Evolutionary conservation across 37 sponge, comb jelly and placozoan genomes (phyloP).

Genomic region (Tethya wilhelma): DNA sequence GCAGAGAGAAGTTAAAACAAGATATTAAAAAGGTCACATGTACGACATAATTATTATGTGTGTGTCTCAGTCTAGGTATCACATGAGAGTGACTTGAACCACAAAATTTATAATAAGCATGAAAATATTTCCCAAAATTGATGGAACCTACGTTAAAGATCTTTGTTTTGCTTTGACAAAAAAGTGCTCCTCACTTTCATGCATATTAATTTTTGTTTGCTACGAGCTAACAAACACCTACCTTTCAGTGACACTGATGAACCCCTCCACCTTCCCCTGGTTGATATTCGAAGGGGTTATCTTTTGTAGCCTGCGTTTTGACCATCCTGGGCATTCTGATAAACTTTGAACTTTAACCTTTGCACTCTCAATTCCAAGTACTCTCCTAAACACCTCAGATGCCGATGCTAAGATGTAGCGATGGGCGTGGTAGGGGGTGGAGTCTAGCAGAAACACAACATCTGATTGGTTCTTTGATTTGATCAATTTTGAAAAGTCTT

Average conservation of each 20-base stretch:
- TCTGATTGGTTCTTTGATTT: constrained; percentile 46
- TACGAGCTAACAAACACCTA: too few species aligned
- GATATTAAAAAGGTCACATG: not conserved
- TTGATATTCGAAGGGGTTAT: constrained; percentile 31
- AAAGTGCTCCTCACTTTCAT: too few species aligned
- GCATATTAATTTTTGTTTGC: too few species aligned
- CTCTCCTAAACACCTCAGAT: constrained; percentile 62
- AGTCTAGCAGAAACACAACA: constrained; percentile 47
- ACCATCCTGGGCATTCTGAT: constrained; percentile 47
- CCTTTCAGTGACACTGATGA: constrained; percentile 42
- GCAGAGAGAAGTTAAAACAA: not conserved
- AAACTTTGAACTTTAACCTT: constrained; percentile 12
- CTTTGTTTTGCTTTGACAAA: too few species aligned
- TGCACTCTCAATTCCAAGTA: constrained; percentile 51
- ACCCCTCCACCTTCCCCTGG: constrained; percentile 54
- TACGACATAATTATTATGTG: constrained; percentile 1
- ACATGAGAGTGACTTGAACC: too few species aligned
- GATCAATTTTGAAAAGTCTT: constrained; percentile 58
- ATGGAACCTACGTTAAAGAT: too few species aligned
- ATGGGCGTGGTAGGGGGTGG: constrained; percentile 56
- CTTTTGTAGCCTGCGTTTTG: constrained; percentile 32
- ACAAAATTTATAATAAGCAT: too few species aligned
- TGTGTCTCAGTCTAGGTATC: constrained; percentile 9
- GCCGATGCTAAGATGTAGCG: constrained; percentile 65
- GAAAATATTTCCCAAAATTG: too few species aligned